phyloP scores from a whole-genome alignment of 1,140 invertebrate genomes.

The Leptinotarsa texana region DNA sequence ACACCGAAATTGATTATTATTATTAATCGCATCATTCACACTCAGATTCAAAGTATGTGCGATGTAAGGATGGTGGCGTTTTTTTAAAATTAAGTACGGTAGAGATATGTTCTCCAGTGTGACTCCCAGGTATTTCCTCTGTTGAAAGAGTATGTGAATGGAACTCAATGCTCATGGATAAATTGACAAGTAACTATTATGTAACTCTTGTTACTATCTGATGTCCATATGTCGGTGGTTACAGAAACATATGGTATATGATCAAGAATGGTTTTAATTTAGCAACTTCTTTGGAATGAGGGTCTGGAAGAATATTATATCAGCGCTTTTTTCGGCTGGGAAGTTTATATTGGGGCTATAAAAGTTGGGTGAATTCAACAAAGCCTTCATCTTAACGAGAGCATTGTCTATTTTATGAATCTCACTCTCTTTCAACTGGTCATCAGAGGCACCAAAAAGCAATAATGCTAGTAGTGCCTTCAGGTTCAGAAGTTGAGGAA shows the following conservation, averaged over 20 bases:
- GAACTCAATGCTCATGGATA: too few species aligned
- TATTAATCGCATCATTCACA: not conserved
- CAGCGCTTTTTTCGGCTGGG: too few species aligned
- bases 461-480: not conserved
- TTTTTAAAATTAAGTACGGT: not conserved
- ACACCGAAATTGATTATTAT: slow-evolving; percentile 12
- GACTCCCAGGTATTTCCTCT: not conserved
- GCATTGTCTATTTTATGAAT: not conserved
- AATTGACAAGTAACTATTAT: too few species aligned
- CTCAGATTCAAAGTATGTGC: not conserved
- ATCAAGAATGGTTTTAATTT: too few species aligned
- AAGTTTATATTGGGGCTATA: too few species aligned
- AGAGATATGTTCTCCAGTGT: not conserved
- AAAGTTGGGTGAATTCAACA: too few species aligned
- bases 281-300: too few species aligned
- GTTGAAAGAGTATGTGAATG: not conserved
- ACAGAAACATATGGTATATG: too few species aligned
- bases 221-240: too few species aligned
- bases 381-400: not conserved
- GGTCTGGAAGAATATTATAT: too few species aligned
- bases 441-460: not conserved
- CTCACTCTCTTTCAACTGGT: not conserved
- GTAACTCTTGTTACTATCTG: too few species aligned
- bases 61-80: not conserved
- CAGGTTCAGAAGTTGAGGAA: not conserved